phyloP scores from a whole-genome alignment of 2,797 vertebrate genomes.

The Eospalax fontanierii region DNA sequence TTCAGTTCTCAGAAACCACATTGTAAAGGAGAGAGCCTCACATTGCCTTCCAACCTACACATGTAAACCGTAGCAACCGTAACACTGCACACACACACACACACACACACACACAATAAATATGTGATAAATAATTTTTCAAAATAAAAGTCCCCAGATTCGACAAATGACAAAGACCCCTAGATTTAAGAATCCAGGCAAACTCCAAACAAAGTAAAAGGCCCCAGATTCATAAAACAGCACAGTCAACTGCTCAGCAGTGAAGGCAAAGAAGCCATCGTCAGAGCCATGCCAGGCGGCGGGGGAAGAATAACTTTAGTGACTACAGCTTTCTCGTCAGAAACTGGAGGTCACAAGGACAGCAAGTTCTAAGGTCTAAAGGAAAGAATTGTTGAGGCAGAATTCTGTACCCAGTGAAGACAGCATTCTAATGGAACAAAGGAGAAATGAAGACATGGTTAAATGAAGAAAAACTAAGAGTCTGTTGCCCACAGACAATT shows the following conservation, averaged over 20 bases:
- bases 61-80: neutral
- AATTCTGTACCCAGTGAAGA: conserved; percentile 22
- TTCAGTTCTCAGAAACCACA: neutral
- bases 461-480: conserved; percentile 10
- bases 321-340: neutral
- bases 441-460: conserved; percentile 3
- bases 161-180: neutral
- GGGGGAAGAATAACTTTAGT: neutral
- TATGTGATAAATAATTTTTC: too few relatives aligned
- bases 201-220: conserved; percentile 43
- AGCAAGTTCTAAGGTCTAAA: neutral
- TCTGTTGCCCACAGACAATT: neutral
- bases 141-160: too few relatives aligned
- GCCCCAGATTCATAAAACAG: neutral
- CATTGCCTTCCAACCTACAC: neutral
- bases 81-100: too few relatives aligned
- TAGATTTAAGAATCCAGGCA: conserved; percentile 17
- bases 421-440: neutral
- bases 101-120: too few relatives aligned
- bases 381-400: neutral
- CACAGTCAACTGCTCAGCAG: conserved; percentile 5
- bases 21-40: neutral
- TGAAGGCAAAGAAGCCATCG: conserved; percentile 5
- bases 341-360: neutral
- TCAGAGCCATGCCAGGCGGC: too few relatives aligned